Percentiles rank a stretch among this genome's conserved stretches.
These are phyloP conservation scores for Acronicta psi DNA, from an alignment of 2,888 invertebrate genomes.

Conservation along the genomic window DNA sequence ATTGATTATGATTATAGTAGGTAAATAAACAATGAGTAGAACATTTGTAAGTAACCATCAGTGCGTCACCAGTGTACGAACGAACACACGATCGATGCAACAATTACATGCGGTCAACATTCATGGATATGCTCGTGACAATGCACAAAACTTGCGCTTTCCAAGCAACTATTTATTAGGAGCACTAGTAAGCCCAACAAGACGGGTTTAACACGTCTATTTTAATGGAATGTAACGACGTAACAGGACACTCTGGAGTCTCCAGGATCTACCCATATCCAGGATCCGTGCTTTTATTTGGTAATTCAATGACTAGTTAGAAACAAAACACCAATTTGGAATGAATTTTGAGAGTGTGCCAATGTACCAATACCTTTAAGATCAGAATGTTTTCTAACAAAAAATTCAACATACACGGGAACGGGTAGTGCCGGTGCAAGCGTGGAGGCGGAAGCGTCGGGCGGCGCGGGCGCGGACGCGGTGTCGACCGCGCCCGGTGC, in stretches of 20 bases:
- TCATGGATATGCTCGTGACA: constrained; percentile 55
- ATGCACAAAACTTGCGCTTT: constrained; percentile 39
- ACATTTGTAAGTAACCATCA: constrained; percentile 37
- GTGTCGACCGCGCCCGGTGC: constrained; percentile 77
- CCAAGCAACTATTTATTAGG: constrained; percentile 25
- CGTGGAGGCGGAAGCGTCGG: constrained; percentile 52
- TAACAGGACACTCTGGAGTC: constrained; percentile 57
- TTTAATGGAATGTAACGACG: constrained; percentile 15
- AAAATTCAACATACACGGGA: constrained; percentile 67
- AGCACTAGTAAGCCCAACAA: constrained; percentile 6
- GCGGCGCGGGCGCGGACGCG: constrained; percentile 59
- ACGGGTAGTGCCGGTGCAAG: constrained; percentile 61
- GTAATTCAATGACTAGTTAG: constrained; percentile 28
- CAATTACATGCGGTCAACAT: constrained; percentile 70
- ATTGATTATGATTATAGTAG: constrained; percentile 13
- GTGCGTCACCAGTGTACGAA: constrained; percentile 46
- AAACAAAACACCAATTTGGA: constrained; percentile 18
- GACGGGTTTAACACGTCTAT: background rate
- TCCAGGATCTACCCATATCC: constrained; percentile 38
- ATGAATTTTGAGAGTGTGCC: constrained; percentile 39
- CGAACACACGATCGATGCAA: constrained; percentile 44
- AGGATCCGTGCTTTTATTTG: constrained; percentile 19
- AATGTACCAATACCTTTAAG: constrained; percentile 46
- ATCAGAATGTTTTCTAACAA: constrained; percentile 37
- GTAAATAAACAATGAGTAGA: constrained; percentile 36